A percentile compares a stretch with the other conserved stretches of the same genome.
Conservation (phyloP, 2,113 vertebrate genomes). For the Epinephelus fuscoguttatus region DNA sequence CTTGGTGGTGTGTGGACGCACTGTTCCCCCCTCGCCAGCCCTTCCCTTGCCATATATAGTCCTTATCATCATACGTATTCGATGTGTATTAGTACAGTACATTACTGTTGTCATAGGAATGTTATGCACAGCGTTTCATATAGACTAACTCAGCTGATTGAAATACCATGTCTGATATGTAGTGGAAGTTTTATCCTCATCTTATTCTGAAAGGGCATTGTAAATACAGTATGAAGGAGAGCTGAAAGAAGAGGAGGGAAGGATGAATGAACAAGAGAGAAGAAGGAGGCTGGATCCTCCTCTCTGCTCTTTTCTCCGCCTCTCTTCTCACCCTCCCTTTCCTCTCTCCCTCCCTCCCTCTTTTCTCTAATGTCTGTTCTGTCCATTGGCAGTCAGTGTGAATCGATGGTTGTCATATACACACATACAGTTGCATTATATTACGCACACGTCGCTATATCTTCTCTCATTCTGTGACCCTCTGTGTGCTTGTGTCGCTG, state of each 20-base stretch:
- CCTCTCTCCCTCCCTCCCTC: slow-evolving; percentile 20
- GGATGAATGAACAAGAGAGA: slow-evolving; percentile 33
- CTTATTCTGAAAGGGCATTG: slow-evolving; percentile 83
- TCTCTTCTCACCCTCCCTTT: slow-evolving; percentile 44
- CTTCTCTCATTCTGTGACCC: slow-evolving; percentile 66
- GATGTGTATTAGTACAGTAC: slow-evolving; percentile 96
- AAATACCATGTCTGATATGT: slow-evolving; percentile 83
- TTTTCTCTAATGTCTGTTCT: slow-evolving; percentile 59
- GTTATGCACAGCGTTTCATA: slow-evolving; percentile 85
- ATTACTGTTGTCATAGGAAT: slow-evolving; percentile 97
- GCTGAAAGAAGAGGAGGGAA: slow-evolving; percentile 27
- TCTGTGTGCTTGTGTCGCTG: slow-evolving; percentile 69
- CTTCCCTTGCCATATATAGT: slow-evolving; percentile 75
- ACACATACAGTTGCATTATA: slow-evolving; percentile 59
- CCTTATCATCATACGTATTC: slow-evolving; percentile 83
- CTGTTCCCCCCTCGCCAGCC: slow-evolving; percentile 34
- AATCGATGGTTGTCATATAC: slow-evolving; percentile 59
- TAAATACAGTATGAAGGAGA: slow-evolving; percentile 72
- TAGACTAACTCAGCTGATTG: slow-evolving; percentile 81
- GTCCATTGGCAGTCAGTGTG: slow-evolving; percentile 69
- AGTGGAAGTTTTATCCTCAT: slow-evolving; percentile 79
- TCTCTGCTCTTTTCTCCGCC: slow-evolving; percentile 51
- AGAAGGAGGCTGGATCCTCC: slow-evolving; percentile 92
- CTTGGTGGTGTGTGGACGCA: slow-evolving; percentile 50
- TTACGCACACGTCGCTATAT: slow-evolving; percentile 51